Percentiles rank a stretch among this genome's conserved stretches.
Conservation (phyloP, 2,113 vertebrate genomes). For the Scomber colias region DNA sequence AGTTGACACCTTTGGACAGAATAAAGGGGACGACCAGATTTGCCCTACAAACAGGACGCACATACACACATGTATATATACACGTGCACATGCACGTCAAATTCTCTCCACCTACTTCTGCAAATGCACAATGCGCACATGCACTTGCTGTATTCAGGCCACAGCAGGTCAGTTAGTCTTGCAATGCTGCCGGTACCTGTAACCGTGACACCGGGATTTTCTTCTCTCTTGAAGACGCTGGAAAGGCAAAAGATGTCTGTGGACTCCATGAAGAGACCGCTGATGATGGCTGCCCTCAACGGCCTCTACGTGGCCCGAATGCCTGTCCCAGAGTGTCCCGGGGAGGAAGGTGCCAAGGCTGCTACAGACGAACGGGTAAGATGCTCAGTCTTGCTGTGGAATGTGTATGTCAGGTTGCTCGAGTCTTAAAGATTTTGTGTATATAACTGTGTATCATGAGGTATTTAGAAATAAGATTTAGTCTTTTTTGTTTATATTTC, state of each 20-base stretch:
- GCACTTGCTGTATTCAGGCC: slow-evolving; percentile 1
- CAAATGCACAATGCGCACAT: neutral
- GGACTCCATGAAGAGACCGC: slow-evolving; percentile 95
- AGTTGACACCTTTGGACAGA: slow-evolving; percentile 52
- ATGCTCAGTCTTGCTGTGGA: neutral
- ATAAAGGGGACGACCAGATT: slow-evolving; percentile 15
- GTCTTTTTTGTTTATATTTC: neutral
- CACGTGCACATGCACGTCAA: neutral
- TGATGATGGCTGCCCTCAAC: slow-evolving; percentile 95
- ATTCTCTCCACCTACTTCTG: slow-evolving; percentile 37
- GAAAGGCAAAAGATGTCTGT: slow-evolving; percentile 98
- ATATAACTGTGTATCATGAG: neutral
- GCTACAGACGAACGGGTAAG: slow-evolving; percentile 94
- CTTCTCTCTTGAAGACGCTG: slow-evolving; percentile 94
- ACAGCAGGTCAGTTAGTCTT: slow-evolving; percentile 25
- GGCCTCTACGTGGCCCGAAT: slow-evolving; percentile 92
- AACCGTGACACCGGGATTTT: slow-evolving; percentile 81
- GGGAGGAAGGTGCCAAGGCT: slow-evolving; percentile 85
- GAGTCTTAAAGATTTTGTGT: neutral
- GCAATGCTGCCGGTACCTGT: slow-evolving; percentile 49
- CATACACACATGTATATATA: neutral
- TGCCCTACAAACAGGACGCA: slow-evolving; percentile 9
- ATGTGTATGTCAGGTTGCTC: neutral
- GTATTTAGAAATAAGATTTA: neutral
- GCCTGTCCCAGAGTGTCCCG: slow-evolving; percentile 88